Base-by-base conservation (phyloP, 2,797 vertebrate species). In the Falco biarmicus region DNA sequence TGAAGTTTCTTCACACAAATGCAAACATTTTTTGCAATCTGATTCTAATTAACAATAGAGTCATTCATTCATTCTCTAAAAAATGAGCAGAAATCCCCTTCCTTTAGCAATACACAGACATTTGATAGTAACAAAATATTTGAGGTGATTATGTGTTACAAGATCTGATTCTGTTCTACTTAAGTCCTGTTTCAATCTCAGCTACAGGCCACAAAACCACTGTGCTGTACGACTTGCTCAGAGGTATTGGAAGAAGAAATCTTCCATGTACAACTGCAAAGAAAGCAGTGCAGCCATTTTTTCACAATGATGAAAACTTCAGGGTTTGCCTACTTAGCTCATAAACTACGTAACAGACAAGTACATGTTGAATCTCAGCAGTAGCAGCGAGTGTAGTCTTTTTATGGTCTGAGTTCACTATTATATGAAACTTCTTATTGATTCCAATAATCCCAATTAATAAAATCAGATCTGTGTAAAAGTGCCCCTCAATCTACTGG, bases 71-170 rank as follows among this genome's bases (percentile, higher is more conserved):
- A 83, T 73, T 84, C 65, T 76, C 43, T 59, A 94, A 92, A 71
- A 96, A 95, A 93, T 34, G 86, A 93, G 89, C 61, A 97, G 82
- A 97, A 97, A 96, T 97, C 94, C 96, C 95, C 94, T 89, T 94
- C 79, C 73, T 91, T 95, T 93, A 95, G 95, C 78, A 92, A 68
- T 59, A 91, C 59, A 87, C 19, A 96, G 87, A 93, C 13, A 95
- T 90, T 86, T 86, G 82, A 96, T 86, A 91, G 74, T 59, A 81
- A 94, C 76, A 54, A 69, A 86, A 71, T 81, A 88, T 87, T 92
- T 88, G 69, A 88, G 74, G 89, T 91, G 89, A 95, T 96, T 88
- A 94, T 86, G 32, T 86, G 73, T 78, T 94, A 95, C 54, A 73
- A 93, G 87, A 93, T 95, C 89, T 78, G 39, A 92, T 95, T 89